Percentiles rank a stretch among this genome's conserved stretches.
These are phyloP conservation scores for Saccostrea echinata DNA, from an alignment of 1,140 invertebrate genomes.

Conservation along the genomic window DNA sequence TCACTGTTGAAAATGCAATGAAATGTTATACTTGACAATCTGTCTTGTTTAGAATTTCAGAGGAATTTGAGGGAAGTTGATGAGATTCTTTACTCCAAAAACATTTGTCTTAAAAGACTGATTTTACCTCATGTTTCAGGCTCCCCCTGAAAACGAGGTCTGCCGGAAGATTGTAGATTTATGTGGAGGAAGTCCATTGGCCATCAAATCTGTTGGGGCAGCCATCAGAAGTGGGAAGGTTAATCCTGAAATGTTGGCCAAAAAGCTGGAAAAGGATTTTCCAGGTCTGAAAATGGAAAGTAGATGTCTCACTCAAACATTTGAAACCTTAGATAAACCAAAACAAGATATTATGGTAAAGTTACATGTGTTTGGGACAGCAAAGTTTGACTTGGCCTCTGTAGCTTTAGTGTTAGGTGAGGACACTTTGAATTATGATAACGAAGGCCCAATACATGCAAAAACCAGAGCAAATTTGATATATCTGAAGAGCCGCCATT, in stretches of 20 bases:
- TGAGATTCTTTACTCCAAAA: too few relatives aligned
- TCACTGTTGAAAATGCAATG: too few relatives aligned
- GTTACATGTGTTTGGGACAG: slow-evolving; percentile 36
- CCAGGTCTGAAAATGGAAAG: not conserved
- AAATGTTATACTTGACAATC: too few relatives aligned
- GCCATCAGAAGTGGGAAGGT: slow-evolving; percentile 35
- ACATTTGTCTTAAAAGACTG: too few relatives aligned
- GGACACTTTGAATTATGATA: not conserved
- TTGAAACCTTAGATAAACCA: slow-evolving; percentile 27
- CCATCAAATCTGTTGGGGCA: slow-evolving; percentile 24
- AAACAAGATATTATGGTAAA: slow-evolving; percentile 11
- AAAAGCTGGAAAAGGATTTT: slow-evolving; percentile 19
- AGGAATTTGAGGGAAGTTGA: too few relatives aligned
- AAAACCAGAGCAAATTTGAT: slow-evolving; percentile 26
- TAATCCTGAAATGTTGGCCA: slow-evolving; percentile 28
- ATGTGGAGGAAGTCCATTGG: slow-evolving; percentile 50
- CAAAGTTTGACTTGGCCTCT: slow-evolving; percentile 34
- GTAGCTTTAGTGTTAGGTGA: slow-evolving; percentile 45
- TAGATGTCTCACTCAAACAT: slow-evolving; percentile 39
- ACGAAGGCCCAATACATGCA: not conserved
- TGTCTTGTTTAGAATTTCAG: too few relatives aligned
- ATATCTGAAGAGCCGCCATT: slow-evolving; percentile 42
- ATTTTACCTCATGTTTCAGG: not conserved
- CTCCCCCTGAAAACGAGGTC: not conserved
- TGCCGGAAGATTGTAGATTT: slow-evolving; percentile 39